phyloP scores from a whole-genome alignment of 2,113 vertebrate genomes.

The Scolopax mira region DNA sequence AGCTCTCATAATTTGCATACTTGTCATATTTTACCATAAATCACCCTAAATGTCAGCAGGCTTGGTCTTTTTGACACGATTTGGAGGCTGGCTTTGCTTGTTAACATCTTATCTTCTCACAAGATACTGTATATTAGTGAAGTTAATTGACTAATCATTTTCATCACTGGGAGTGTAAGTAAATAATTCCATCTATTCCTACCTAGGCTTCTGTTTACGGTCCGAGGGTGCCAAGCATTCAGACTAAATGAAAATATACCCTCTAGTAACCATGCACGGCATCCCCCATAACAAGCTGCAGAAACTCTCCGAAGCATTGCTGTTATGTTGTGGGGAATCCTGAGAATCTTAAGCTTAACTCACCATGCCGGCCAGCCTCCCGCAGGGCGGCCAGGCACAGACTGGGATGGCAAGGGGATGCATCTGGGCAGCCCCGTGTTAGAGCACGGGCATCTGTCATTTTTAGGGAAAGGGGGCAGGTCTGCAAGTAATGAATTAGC shows the following conservation, averaged over 20 bases:
- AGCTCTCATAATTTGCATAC: constrained; percentile 62
- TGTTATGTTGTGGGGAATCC: constrained; percentile 93
- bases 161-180: constrained; percentile 79
- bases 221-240: constrained; percentile 89
- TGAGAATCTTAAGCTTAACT: constrained; percentile 87
- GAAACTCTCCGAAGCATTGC: constrained; percentile 86
- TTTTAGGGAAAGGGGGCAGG: constrained; percentile 57
- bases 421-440: not conserved
- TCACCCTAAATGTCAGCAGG: not conserved
- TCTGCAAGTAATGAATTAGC: constrained; percentile 30
- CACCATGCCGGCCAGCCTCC: constrained; percentile 67
- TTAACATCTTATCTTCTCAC: constrained; percentile 54
- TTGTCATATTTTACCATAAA: constrained; percentile 49
- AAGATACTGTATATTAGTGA: constrained; percentile 71
- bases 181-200: constrained; percentile 84
- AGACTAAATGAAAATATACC: constrained; percentile 96
- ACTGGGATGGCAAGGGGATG: not conserved
- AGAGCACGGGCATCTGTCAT: constrained; percentile 32
- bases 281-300: constrained; percentile 95
- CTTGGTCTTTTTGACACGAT: not conserved
- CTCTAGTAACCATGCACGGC: constrained; percentile 84
- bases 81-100: not conserved
- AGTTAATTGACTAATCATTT: constrained; percentile 88
- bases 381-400: constrained; percentile 39
- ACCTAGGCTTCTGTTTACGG: constrained; percentile 87